phyloP scores from a whole-genome alignment of 2,888 invertebrate species.

The Apoda limacodes region DNA sequence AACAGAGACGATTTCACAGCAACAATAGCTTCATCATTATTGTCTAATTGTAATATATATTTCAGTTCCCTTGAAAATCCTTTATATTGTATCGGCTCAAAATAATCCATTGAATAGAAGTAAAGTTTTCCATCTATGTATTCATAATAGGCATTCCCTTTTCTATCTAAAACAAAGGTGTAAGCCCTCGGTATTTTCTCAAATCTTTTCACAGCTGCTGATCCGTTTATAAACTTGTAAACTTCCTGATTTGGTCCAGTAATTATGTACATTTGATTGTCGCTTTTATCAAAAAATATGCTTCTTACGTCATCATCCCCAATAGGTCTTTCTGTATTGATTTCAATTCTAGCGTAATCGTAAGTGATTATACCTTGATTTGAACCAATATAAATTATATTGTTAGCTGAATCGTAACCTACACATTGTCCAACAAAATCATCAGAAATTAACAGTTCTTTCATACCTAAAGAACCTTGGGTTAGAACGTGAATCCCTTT shows the following conservation, averaged over 20 bases:
- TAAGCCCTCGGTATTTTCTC: conserved; percentile 56
- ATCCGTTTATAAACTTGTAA: conserved; percentile 47
- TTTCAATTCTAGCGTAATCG: conserved; percentile 43
- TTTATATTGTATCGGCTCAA: conserved; percentile 55
- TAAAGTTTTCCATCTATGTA: conserved; percentile 54
- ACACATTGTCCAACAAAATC: conserved; percentile 53
- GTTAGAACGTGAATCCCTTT: conserved; percentile 52
- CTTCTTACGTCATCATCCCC: conserved; percentile 55
- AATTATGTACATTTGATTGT: conserved; percentile 53
- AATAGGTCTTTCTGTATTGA: conserved; percentile 49
- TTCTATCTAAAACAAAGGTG: conserved; percentile 45
- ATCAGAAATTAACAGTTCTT: conserved; percentile 45
- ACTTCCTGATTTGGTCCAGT: conserved; percentile 51
- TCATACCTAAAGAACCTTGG: conserved; percentile 51
- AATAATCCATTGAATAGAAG: conserved; percentile 45
- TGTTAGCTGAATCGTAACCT: conserved; percentile 35
- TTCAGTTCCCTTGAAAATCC: conserved; percentile 55
- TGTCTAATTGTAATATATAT: conserved; percentile 46
- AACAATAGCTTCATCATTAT: conserved; percentile 49
- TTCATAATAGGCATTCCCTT: conserved; percentile 54
- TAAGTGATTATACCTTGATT: conserved; percentile 53
- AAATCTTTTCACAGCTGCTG: conserved; percentile 50
- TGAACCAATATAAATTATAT: conserved; percentile 50
- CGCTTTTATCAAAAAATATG: conserved; percentile 51
- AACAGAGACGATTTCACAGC: conserved; percentile 54